These are phyloP conservation scores for Aurelia aurita DNA, from an alignment of 30 jellyfish, hydroid and myxozoan species.

Conservation along the genomic window DNA sequence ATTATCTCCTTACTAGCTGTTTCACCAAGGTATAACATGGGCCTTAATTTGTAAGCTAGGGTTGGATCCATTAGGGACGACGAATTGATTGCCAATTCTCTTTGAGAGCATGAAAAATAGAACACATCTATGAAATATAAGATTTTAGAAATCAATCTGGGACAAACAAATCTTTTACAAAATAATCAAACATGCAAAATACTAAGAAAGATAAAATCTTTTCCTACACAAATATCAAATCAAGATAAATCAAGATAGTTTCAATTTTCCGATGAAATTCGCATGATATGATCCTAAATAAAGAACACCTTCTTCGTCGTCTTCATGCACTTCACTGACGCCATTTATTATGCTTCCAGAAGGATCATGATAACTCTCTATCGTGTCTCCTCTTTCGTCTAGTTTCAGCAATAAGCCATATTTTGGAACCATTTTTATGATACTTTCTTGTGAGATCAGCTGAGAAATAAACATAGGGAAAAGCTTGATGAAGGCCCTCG, in stretches of 20 bases:
- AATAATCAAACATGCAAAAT: not conserved
- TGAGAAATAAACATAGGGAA: not conserved
- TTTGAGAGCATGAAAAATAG: no score
- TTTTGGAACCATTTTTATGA: constrained; percentile 74
- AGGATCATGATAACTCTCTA: constrained; percentile 91
- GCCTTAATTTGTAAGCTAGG: no score
- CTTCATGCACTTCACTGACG: constrained; percentile 93
- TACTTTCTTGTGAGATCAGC: constrained; percentile 83
- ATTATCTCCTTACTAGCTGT: no score
- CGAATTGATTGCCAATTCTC: no score
- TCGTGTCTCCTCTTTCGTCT: constrained; percentile 88
- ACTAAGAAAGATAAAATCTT: not conserved
- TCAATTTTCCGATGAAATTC: constrained; percentile 81
- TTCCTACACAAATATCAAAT: not conserved
- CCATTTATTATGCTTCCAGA: constrained; percentile 77
- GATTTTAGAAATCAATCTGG: no score
- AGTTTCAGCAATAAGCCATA: constrained; percentile 89
- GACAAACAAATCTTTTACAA: not conserved
- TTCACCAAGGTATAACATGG: no score
- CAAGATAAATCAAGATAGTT: constrained; percentile 5
- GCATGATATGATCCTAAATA: constrained; percentile 92
- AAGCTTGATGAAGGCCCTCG: no score
- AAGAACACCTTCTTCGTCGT: constrained; percentile 68
- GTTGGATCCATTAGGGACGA: no score
- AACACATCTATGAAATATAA: no score